Evolutionary conservation across 1,140 invertebrate genomes (phyloP).

Genomic region (Papilio aristodemus): DNA sequence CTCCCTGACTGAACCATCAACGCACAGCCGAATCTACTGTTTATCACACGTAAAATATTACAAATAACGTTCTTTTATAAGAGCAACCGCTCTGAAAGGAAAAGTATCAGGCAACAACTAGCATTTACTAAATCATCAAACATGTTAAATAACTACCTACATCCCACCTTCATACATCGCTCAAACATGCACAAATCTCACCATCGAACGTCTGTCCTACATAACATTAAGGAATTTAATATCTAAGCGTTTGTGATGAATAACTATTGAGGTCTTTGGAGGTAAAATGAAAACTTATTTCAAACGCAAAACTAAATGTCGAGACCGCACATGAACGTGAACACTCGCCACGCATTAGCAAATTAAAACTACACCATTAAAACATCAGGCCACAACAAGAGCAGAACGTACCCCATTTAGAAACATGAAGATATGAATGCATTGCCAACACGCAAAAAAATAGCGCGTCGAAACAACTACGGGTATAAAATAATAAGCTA

Average conservation of each 20-base stretch:
- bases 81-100: background rate
- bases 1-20: background rate
- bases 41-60: background rate
- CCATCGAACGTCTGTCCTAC: too few species aligned
- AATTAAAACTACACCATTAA: conserved; percentile 29
- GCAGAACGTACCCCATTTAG: conserved; percentile 22
- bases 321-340: background rate
- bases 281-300: background rate
- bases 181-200: too few species aligned
- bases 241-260: too few species aligned
- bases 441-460: conserved; percentile 30
- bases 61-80: background rate
- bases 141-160: background rate
- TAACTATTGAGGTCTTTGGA: background rate
- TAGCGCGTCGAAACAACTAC: conserved; percentile 17
- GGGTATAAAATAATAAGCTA: conserved; percentile 29
- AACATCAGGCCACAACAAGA: background rate
- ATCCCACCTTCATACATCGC: too few species aligned
- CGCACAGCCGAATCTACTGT: background rate
- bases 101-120: background rate
- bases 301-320: background rate
- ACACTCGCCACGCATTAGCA: conserved; percentile 21
- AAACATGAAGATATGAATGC: conserved; percentile 32
- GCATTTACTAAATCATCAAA: background rate
- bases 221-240: background rate